Evolutionary conservation across 2,113 vertebrate species (phyloP).

Genomic region (Emydura subglobosa): DNA sequence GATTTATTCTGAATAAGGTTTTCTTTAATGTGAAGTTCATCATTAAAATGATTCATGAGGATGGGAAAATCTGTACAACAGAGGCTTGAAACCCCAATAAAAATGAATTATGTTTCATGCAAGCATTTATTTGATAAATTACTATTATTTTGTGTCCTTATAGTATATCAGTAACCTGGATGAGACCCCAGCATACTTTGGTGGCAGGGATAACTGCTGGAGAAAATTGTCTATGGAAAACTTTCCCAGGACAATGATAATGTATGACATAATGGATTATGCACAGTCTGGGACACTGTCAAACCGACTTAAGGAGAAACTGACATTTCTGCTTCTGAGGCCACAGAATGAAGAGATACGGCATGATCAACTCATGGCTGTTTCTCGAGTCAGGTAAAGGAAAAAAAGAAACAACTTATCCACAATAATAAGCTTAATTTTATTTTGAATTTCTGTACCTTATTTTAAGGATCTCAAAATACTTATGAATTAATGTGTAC

Average conservation of each 20-base stretch:
- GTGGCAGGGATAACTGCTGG: constrained; percentile 79
- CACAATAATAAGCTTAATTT: background rate
- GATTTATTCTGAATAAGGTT: background rate
- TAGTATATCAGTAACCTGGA: constrained; percentile 75
- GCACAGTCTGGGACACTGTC: constrained; percentile 64
- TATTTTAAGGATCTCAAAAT: background rate
- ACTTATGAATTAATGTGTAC: background rate
- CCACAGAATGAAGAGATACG: constrained; percentile 62
- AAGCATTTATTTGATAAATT: background rate
- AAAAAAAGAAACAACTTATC: constrained; percentile 13
- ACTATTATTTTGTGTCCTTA: constrained; percentile 32
- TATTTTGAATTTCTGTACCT: background rate
- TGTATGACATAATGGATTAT: constrained; percentile 71
- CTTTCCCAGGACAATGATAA: constrained; percentile 67
- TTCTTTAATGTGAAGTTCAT: background rate
- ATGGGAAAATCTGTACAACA: background rate
- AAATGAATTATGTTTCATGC: background rate
- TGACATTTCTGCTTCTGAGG: constrained; percentile 69
- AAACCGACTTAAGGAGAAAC: constrained; percentile 58
- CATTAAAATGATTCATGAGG: background rate
- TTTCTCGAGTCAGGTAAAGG: constrained; percentile 78
- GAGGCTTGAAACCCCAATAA: background rate
- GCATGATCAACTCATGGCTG: constrained; percentile 30
- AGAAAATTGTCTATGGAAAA: constrained; percentile 72
- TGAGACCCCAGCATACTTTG: constrained; percentile 71